Percentiles rank a stretch among this genome's conserved stretches.
These are phyloP conservation scores for Marronus borbonicus DNA, from an alignment of 2,888 invertebrate genomes.

Conservation along the genomic window DNA sequence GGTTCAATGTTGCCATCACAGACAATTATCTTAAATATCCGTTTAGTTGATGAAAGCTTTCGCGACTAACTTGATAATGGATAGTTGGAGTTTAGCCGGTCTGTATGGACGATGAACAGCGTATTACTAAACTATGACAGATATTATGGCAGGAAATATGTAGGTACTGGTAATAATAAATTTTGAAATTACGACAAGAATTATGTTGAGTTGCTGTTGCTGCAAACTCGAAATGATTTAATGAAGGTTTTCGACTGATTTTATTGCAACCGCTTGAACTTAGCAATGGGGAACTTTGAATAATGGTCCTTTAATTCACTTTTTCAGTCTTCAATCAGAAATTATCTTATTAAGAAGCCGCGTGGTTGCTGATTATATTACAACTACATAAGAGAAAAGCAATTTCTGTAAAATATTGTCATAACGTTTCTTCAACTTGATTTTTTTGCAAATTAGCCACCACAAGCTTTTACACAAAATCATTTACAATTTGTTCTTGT, in stretches of 20 bases:
- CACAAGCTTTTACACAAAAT: too few relatives aligned
- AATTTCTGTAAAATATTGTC: too few relatives aligned
- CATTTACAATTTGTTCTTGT: too few relatives aligned
- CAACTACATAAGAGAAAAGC: too few relatives aligned
- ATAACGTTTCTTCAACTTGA: too few relatives aligned
- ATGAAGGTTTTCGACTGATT: background rate
- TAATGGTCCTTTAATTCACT: too few relatives aligned
- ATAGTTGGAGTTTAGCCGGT: slow-evolving; percentile 23
- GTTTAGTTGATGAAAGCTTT: slow-evolving; percentile 42
- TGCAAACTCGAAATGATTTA: background rate
- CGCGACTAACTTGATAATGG: slow-evolving; percentile 47
- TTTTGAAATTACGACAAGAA: slow-evolving; percentile 2
- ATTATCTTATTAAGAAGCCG: too few relatives aligned
- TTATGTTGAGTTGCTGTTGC: background rate
- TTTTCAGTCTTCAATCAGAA: too few relatives aligned
- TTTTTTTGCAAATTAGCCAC: too few relatives aligned
- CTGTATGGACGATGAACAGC: background rate
- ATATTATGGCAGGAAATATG: background rate
- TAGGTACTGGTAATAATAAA: background rate
- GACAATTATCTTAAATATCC: slow-evolving; percentile 45
- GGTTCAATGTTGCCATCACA: slow-evolving; percentile 39
- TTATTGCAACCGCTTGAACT: too few relatives aligned
- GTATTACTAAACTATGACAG: slow-evolving; percentile 6
- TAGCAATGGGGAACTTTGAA: too few relatives aligned
- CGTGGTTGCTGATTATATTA: too few relatives aligned